These are phyloP conservation scores for Bombus fervidus DNA, from an alignment of 1,140 invertebrate species.

Conservation along the genomic window DNA sequence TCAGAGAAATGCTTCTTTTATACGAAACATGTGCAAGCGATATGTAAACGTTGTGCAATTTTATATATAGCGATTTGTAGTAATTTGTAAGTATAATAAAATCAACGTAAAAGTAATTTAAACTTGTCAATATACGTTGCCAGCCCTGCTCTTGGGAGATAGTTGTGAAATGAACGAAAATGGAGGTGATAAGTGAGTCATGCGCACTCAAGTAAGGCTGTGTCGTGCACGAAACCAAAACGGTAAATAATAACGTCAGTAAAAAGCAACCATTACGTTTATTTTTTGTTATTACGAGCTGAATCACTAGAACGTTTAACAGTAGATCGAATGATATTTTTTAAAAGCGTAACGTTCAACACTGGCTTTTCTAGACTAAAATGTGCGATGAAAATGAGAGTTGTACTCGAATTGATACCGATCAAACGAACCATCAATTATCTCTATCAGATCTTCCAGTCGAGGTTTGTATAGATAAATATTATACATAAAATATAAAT, in stretches of 20 bases:
- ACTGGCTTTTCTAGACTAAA: conserved; percentile 23
- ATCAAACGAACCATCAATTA: conserved; percentile 27
- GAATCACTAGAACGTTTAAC: not conserved
- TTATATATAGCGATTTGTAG: not conserved
- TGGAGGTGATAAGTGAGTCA: conserved; percentile 42
- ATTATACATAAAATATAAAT: not conserved
- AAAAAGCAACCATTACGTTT: conserved; percentile 19
- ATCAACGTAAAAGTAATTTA: not conserved
- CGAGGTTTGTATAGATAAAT: conserved; percentile 64
- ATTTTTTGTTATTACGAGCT: not conserved
- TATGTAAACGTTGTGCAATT: not conserved
- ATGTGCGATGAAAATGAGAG: conserved; percentile 57
- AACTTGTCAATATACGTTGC: conserved; percentile 4
- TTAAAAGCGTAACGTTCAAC: not conserved
- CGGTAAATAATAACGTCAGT: conserved; percentile 35
- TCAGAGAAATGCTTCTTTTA: not conserved
- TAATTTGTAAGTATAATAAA: not conserved
- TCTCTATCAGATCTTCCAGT: conserved; percentile 72
- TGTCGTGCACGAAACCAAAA: conserved; percentile 26
- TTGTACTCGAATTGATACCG: not conserved
- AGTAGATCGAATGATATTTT: conserved; percentile 57
- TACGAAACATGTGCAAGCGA: not conserved
- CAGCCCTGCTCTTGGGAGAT: conserved; percentile 20
- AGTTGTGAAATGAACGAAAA: not conserved
- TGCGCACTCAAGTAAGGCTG: conserved; percentile 32